These are phyloP conservation scores for Sylvicola fuscatus DNA, from an alignment of 2,888 invertebrate genomes.

Conservation along the genomic window DNA sequence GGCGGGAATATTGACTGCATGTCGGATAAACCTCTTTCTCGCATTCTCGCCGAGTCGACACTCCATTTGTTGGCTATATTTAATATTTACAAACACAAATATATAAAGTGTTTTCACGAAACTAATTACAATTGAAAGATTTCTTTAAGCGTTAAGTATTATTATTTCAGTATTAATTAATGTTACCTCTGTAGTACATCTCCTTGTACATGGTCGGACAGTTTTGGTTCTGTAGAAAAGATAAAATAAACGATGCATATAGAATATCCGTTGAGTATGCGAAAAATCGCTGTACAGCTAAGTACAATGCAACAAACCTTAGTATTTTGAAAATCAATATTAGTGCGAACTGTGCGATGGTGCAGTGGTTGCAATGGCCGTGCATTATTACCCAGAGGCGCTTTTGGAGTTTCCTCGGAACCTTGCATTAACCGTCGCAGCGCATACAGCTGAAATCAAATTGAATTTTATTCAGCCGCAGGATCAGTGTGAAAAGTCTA, in stretches of 20 bases:
- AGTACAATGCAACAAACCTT: conserved; percentile 17
- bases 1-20: conserved; percentile 8
- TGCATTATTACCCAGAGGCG: conserved; percentile 84
- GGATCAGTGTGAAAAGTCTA: neutral
- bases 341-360: conserved; percentile 86
- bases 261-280: neutral
- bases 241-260: conserved; percentile 1
- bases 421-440: conserved; percentile 80
- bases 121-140: neutral
- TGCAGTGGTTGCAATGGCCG: conserved; percentile 83
- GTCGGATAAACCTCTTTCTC: conserved; percentile 13
- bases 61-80: conserved; percentile 23
- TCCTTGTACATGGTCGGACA: conserved; percentile 81
- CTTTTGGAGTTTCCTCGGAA: conserved; percentile 64
- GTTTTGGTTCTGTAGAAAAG: conserved; percentile 32
- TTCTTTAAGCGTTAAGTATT: neutral
- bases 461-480: conserved; percentile 1
- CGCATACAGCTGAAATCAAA: conserved; percentile 50
- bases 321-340: conserved; percentile 80
- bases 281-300: neutral
- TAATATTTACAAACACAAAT: neutral
- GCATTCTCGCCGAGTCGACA: conserved; percentile 23
- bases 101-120: neutral
- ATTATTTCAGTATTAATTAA: neutral
- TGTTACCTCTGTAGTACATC: conserved; percentile 54